A percentile compares a stretch with the other conserved stretches of the same genome.
Conservation (phyloP, 53 echinoderm and acorn worm genomes). For the Holothuria leucospilota region DNA sequence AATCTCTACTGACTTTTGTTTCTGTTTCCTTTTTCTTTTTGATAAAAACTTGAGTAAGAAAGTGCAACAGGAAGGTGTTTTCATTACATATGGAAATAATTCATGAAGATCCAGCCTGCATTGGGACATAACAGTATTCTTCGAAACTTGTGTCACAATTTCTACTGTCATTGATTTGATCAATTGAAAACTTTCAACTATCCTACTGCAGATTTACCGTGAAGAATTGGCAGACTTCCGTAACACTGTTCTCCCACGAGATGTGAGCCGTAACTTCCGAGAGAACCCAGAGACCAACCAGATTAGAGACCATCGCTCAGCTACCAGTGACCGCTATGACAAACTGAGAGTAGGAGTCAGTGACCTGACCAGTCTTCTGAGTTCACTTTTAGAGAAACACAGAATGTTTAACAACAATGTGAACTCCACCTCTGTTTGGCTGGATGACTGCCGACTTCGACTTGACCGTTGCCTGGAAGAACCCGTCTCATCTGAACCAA, state of each 20-base stretch:
- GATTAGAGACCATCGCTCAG: conserved; percentile 72
- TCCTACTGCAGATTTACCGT: conserved; percentile 68
- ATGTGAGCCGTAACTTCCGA: conserved; percentile 83
- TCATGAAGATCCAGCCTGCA: no score
- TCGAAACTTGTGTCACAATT: background rate
- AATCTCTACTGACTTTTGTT: no score
- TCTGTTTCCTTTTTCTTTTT: no score
- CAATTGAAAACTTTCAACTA: background rate
- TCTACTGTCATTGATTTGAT: background rate
- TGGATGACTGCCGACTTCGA: conserved; percentile 71
- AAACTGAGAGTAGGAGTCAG: conserved; percentile 69
- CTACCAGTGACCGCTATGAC: conserved; percentile 86
- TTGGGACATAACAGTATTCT: no score
- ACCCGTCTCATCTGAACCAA: conserved; percentile 90
- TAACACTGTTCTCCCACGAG: conserved; percentile 79
- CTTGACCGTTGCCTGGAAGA: conserved; percentile 82
- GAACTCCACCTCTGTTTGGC: conserved; percentile 74
- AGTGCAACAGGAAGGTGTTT: no score
- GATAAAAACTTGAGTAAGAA: no score
- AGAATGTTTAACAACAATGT: conserved; percentile 80
- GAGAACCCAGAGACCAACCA: conserved; percentile 82
- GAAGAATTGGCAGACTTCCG: conserved; percentile 94
- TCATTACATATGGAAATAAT: no score
- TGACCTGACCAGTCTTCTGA: conserved; percentile 75
- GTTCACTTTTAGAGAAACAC: conserved; percentile 82